Percentiles rank a stretch among this genome's conserved stretches.
phyloP scores from a whole-genome alignment of 2,888 invertebrate species.

The Siphlonurus alternatus region DNA sequence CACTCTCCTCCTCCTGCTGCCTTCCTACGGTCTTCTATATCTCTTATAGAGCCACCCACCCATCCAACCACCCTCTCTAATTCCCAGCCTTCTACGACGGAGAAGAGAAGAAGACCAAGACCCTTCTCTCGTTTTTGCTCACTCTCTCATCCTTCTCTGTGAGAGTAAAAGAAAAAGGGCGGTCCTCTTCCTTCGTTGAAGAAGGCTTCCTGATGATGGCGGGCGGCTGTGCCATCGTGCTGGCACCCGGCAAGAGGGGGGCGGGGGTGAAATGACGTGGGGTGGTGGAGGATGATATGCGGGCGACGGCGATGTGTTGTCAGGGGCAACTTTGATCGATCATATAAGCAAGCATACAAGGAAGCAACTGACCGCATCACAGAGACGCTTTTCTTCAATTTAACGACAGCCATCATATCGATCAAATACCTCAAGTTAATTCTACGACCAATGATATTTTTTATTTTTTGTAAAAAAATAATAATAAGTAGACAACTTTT shows the following conservation, averaged over 20 bases:
- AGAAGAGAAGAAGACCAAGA: not conserved
- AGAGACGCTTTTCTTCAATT: not conserved
- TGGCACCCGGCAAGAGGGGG: not conserved
- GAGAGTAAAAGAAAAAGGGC: not conserved
- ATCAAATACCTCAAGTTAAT: too few relatives aligned
- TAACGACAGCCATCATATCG: too few relatives aligned
- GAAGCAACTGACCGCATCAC: not conserved
- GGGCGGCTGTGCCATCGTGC: too few relatives aligned
- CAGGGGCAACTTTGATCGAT: not conserved
- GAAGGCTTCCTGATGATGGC: not conserved
- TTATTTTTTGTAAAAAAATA: too few relatives aligned
- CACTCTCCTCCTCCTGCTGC: not conserved
- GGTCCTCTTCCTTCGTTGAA: not conserved
- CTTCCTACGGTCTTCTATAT: not conserved
- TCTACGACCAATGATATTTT: too few relatives aligned
- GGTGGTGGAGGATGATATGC: not conserved
- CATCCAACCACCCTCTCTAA: not conserved
- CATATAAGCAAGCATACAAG: not conserved
- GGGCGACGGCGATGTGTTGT: not conserved
- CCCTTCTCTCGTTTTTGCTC: not conserved
- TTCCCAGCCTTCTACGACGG: not conserved
- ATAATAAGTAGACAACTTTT: too few relatives aligned
- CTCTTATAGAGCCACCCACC: not conserved
- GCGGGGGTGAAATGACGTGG: not conserved
- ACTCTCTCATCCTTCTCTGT: not conserved